Evolutionary conservation across 2,797 vertebrate genomes (phyloP), one percentile per base, ranked within the genome.

Genomic region (Crocidura indochinensis): DNA sequence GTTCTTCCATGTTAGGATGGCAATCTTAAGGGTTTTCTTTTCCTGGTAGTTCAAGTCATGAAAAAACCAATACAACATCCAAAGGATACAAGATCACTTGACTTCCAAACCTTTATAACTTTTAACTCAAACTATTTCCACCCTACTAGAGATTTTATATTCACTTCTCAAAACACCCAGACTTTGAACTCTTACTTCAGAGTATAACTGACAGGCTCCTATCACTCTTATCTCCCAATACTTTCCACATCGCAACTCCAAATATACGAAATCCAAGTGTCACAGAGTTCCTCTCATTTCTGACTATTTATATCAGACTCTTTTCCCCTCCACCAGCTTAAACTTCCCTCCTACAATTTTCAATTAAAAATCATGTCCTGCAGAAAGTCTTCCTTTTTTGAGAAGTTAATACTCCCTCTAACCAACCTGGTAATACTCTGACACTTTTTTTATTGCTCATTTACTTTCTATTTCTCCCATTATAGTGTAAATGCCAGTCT

Each of bases 121-220:
- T 83, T 78, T 87, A 90, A 87, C 80, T 78, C 74, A 85, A 94
- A 44, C 44, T 46, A 47, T 79, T 75, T 29, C 64, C 62, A 86
- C 38, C 60, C 81, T 88, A 31, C 74, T 89, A 72, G 68, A 89
- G 92, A 72, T 84, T 49, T 60, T 84, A 78, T 68, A 62, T 31
- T 79, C 46, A 76, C 10, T 44, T 44, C 44, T 76, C 44, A 5
- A 3, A 76, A 29, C 14, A 51, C 46, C 56, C 73, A 87, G 62
- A 87, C 27, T 69, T 60, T 20, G 46, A 94, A 82, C 38, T 20
- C 62, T 51, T 87, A 27, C 74, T 74, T 51, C 84, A 87, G 10
- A 56, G 20, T 17, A 71, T 77, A 26, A 80, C 26, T 56, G 17
- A 79, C 73, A 76, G 27, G 60, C 69, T 80, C n/a, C 73, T 44